Base-by-base conservation (phyloP, 2,797 vertebrate species). In the Meriones psammophilus region DNA sequence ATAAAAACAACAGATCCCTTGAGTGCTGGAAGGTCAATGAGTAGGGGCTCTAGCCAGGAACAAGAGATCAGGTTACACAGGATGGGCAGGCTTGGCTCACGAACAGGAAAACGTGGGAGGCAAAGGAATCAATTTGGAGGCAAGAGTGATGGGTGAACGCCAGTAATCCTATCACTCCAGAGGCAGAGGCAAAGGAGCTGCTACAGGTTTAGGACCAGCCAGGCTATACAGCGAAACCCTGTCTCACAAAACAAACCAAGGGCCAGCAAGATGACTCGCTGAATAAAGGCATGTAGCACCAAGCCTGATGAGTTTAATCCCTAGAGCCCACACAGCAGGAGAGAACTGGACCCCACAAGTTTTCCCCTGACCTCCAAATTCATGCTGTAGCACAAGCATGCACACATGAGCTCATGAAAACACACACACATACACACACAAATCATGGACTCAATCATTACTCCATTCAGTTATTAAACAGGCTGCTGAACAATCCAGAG, bases 371-470 rank as follows among this genome's bases (percentile, higher is more conserved):
- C 64, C 24, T n/a, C 64, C 64, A 86, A 12, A 58, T 33, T 54
- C 66, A 87, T 3, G 7, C 46, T 69, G 66, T 26, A 20, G 46
- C 46, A 56, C 33, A 56, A 71, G 14, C 13, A 54, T 56, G 15
- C 8, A 10, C 6, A n/a, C 18, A 36, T 5, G 3, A 14, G 5
- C 14, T 2, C 15, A 3, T 28, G 15, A 26, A 9, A 28, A 18
- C 77, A 33, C 76, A 14, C 56, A 64, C 58, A 64, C 10, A 68
- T 42, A 68, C 39, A 66, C 42, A 69, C 33, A 54, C 84, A 80
- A 33, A 36, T 54, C 76, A 33, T 33, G 54, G 46, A 78, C 36
- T 73, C 69, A 73, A 26, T 50, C 22, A 24, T 24, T 76, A 24
- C 9, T 54, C 54, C 50, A 78, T 56, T 33, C 46, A 78, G 2